These are phyloP conservation scores for Morone saxatilis DNA, from an alignment of 2,113 vertebrate species.

Conservation along the genomic window DNA sequence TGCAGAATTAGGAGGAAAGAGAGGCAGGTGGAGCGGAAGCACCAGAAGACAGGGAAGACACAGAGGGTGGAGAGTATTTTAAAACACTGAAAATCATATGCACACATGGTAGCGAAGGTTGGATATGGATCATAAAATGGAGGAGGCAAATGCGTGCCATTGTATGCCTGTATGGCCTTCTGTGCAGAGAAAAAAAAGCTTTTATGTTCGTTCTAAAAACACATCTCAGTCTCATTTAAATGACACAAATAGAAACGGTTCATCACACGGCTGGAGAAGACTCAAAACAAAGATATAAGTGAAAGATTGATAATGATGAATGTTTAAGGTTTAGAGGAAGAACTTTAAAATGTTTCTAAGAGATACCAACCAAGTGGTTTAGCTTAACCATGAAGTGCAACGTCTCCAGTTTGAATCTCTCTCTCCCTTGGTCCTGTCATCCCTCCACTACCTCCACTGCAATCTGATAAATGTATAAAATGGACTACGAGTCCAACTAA, in stretches of 20 bases:
- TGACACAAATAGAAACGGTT: background rate
- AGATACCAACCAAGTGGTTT: background rate
- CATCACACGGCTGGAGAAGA: background rate
- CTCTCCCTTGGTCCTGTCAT: background rate
- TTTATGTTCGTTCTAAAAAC: background rate
- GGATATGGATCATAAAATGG: background rate
- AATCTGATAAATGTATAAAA: background rate
- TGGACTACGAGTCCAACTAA: background rate
- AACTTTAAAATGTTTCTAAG: background rate
- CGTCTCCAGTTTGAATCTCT: background rate
- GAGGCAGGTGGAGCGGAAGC: background rate
- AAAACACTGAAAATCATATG: conserved; percentile 3
- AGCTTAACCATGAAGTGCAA: background rate
- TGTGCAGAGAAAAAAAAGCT: background rate
- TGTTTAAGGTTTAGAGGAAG: background rate
- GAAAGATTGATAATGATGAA: background rate
- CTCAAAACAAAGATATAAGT: background rate
- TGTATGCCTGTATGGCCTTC: background rate
- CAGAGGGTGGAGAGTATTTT: conserved; percentile 38
- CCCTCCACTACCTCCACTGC: background rate
- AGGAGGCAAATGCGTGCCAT: background rate
- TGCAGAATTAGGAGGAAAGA: conserved; percentile 9
- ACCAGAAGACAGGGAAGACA: background rate
- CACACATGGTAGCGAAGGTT: background rate
- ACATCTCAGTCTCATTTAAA: background rate